Base-by-base conservation (phyloP, 2,888 invertebrate species). In the Boloria selene region DNA sequence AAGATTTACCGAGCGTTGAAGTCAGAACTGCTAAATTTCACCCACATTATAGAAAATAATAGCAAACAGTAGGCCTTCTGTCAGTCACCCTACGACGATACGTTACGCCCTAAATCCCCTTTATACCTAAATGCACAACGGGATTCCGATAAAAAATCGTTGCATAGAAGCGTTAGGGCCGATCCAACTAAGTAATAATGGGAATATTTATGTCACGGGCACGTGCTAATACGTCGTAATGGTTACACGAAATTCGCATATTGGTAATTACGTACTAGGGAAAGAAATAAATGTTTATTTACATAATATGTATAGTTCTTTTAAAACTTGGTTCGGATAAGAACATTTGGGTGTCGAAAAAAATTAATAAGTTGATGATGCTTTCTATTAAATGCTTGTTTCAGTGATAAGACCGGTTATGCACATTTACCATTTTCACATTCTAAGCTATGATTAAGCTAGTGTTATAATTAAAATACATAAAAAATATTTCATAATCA, bases 31-130 rank as follows among this genome's bases (percentile, higher is more conserved):
- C 87, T 84, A 85, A 88, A 91, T 90, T 91, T 90, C 87, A 89
- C 87, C 88, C 88, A 88, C 88, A 90, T 91, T 90, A 91, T 86
- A 83, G 84, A 87, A 87, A 89, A 91, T 91, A 90, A 90, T 91
- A 82, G 88, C 83, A 87, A 88, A 90, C 87, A 86, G 90, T 85
- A 84, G 88, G 86, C 87, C 56, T 54, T 63, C 78, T 77, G 79
- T 81, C 87, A 83, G 79, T 81, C 87, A 83, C 90, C 90, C 90
- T 85, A 79, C 77, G 80, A 81, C 88, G 87, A 87, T 88, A 86
- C 83, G 88, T 86, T 85, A 87, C 89, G 88, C 88, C 64, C 83
- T 70, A 81, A 80, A 83, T 79, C 87, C 89, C 90, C 83, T 84
- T 84, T 85, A 87, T 85, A 83, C 85, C 83, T 83, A 90, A 90